Evolutionary conservation across 2,113 vertebrate species (phyloP), one percentile per base, ranked within the genome.

Genomic region (Hydropotes inermis): DNA sequence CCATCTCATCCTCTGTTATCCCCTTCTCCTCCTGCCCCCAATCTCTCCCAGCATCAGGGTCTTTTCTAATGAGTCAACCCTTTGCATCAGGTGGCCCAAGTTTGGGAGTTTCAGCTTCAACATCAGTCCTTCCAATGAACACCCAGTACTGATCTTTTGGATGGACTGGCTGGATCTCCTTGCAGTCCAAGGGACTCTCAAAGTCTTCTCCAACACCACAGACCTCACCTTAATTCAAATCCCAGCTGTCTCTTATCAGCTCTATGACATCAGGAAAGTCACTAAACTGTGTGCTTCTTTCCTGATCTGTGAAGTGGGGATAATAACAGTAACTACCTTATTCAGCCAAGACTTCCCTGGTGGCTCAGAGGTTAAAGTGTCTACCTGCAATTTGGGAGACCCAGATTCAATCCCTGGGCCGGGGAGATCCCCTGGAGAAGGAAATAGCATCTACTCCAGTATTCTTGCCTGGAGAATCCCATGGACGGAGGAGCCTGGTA

Each of bases 401-500:
- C 64, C 3, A 1, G 64, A 16, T 67, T 67, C 0, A 0, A 67
- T 67, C 16, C 64, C 64, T 67, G 33, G 8, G 33, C n/a, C 1
- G 0, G 17, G 16, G 19, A 67, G 64, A 67, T n/a, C 64, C 64
- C 5, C 33, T 21, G 64, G 64, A n/a, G 33, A 67, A 67, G 64
- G 64, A n/a, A 67, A n/a, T 67, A 16, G 64, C 64, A n/a, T 16
- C 64, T 4, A n/a, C 64, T 67, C 64, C 16, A 67, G 64, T 21
- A 36, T n/a, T 36, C 64, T 70, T 70, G 64, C 9, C 9, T 70
- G 64, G 9, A 36, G 21, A 70, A 70, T 23, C n/a, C n/a, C 9
- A 70, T 0, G 0, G 64, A 70, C 1, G n/a, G n/a, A 70, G 64
- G 17, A 36, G n/a, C 64, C 2, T 70, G n/a, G n/a, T 11, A 57